Base-by-base conservation (phyloP, 2,113 vertebrate species). In the Aramus guarauna region DNA sequence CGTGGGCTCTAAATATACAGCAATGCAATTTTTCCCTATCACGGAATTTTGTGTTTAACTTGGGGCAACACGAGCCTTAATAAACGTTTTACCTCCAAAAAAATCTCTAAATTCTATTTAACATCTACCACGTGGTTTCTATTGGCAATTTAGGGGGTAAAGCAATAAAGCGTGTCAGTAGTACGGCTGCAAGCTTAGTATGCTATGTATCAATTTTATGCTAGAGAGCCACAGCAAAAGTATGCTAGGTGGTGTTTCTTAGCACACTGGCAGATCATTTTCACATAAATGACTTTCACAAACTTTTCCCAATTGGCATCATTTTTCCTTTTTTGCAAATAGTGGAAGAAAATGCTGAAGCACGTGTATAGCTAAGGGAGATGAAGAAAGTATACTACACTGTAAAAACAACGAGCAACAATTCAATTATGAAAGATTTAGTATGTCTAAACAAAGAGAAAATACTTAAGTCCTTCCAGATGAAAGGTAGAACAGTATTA, bases 171-270 rank as follows among this genome's bases (percentile, higher is more conserved):
- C 34, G 68, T 1, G 15, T n/a, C 58, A n/a, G n/a, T 9, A 75
- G 45, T 2, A 32, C 6, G 68, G 62, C 41, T 20, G n/a, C 43
- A 68, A 83, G 86, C 1, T 1, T 1, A 8, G 36, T 16, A 50
- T 0, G 2, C 43, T 7, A 9, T 5, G 12, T 1, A 43, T 30
- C 36, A 43, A 17, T 30, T 66, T 64, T 9, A 30, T 53, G 48
- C 20, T 43, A 21, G 24, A 36, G 24, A 58, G 32, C 5, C 66
- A 45, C 0, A 41, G 82, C 79, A 43, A 13, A 66, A 75, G 62
- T 9, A 30, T 6, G 34, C 36, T 2, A 24, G n/a, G 76, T 48
- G 30, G n/a, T 3, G 64, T 9, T 68, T n/a, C 72, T 74, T 16
- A 36, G 30, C 37, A 55, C 24, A 7, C 55, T 9, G 36, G 66